Evolutionary conservation across 2,797 vertebrate species (phyloP).

Genomic region (Agapornis canus): DNA sequence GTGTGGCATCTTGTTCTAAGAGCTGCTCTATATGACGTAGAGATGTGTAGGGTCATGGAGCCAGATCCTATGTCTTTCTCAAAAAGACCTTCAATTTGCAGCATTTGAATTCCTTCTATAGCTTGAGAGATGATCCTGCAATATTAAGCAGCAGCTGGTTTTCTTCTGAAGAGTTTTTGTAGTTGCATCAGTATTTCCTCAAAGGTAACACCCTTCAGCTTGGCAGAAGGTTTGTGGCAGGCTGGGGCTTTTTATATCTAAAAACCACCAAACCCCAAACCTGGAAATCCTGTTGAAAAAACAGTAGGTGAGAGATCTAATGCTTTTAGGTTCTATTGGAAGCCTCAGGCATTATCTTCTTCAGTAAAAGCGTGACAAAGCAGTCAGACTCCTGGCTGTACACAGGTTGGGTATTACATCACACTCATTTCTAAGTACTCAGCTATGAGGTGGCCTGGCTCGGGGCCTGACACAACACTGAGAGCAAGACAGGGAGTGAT

Average conservation of each 20-base stretch:
- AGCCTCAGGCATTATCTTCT: not conserved
- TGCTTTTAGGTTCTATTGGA: conserved; percentile 13
- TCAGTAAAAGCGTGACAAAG: conserved; percentile 11
- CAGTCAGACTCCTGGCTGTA: not conserved
- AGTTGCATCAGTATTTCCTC: not conserved
- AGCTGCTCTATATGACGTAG: not conserved
- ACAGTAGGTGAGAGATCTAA: conserved; percentile 10
- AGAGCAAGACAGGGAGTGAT: not conserved
- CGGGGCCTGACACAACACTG: not conserved
- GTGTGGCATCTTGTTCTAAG: not conserved
- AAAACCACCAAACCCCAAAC: not conserved
- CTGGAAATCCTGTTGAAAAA: conserved; percentile 6
- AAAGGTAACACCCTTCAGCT: conserved; percentile 19
- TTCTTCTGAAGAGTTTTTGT: not conserved
- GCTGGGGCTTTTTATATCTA: not conserved
- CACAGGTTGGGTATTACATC: not conserved
- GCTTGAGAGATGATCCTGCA: not conserved
- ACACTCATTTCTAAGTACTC: rapidly evolving
- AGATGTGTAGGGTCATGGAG: not conserved
- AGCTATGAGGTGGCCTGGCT: not conserved
- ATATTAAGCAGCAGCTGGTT: not conserved
- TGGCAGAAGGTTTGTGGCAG: not conserved
- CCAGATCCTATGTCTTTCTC: not conserved
- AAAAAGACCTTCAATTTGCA: not conserved
- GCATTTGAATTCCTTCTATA: not conserved